A percentile compares a stretch with the other conserved stretches of the same genome.
These are phyloP conservation scores for Poecilus cupreus DNA, from an alignment of 2,888 invertebrate genomes.

Conservation along the genomic window DNA sequence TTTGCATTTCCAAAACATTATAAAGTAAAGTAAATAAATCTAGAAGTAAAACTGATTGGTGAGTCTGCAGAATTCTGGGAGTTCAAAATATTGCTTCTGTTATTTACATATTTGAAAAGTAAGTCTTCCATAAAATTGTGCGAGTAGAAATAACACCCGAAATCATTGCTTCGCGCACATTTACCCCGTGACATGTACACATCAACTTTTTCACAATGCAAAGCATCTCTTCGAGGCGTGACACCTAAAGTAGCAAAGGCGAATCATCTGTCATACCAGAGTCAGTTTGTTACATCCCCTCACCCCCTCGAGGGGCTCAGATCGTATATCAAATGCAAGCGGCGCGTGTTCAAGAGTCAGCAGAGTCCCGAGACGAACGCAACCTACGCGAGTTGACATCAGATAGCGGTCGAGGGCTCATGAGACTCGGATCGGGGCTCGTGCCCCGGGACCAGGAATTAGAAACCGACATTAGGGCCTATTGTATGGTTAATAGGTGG, in stretches of 20 bases:
- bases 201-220: background rate
- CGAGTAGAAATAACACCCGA: no score
- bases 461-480: background rate
- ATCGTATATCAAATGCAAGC: constrained; percentile 36
- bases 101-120: no score
- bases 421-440: background rate
- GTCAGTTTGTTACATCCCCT: background rate
- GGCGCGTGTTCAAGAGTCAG: background rate
- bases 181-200: background rate
- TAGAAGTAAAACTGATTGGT: no score
- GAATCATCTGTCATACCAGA: constrained; percentile 5
- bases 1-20: no score
- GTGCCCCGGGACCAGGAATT: background rate
- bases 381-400: background rate
- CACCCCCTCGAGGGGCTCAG: background rate
- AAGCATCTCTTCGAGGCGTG: background rate
- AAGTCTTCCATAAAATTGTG: no score
- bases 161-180: background rate
- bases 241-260: background rate
- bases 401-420: background rate
- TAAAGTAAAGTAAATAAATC: no score
- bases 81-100: no score
- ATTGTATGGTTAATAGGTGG: background rate
- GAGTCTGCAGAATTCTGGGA: no score
- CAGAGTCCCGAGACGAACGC: background rate